phyloP scores from a whole-genome alignment of 2,888 invertebrate genomes.

The Apocheima hispidaria region DNA sequence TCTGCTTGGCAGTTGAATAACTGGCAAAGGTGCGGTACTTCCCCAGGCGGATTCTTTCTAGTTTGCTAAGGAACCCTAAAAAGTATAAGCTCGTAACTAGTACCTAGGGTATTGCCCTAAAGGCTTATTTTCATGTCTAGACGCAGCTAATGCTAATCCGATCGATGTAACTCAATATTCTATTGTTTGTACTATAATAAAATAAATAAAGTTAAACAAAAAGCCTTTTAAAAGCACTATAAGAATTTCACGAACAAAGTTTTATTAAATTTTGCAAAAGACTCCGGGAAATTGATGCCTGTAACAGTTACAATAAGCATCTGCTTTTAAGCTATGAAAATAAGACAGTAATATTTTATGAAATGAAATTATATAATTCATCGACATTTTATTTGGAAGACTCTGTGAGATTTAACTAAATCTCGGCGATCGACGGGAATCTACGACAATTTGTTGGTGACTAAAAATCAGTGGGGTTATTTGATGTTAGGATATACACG shows the following conservation, averaged over 20 bases:
- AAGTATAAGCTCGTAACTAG: conserved; percentile 1
- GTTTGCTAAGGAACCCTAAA: background rate
- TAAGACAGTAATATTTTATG: background rate
- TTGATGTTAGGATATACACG: too few relatives aligned
- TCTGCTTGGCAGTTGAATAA: too few relatives aligned
- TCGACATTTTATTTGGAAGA: too few relatives aligned
- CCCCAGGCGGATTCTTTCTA: too few relatives aligned
- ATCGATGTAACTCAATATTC: conserved; percentile 29
- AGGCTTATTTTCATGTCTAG: conserved; percentile 34
- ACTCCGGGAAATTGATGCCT: conserved; percentile 31
- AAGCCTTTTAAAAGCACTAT: conserved; percentile 29
- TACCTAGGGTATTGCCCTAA: conserved; percentile 12
- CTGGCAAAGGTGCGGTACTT: too few relatives aligned
- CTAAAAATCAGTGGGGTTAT: too few relatives aligned
- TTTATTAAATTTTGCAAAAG: conserved; percentile 40
- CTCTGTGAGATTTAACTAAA: too few relatives aligned
- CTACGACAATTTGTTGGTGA: too few relatives aligned
- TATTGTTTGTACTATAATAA: conserved; percentile 10
- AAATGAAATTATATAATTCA: too few relatives aligned
- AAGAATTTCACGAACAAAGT: conserved; percentile 38
- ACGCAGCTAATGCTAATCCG: conserved; percentile 27
- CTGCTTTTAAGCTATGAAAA: conserved; percentile 1
- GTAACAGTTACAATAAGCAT: conserved; percentile 34
- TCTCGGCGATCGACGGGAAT: too few relatives aligned
- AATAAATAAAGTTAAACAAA: conserved; percentile 14